These are phyloP conservation scores for Oreochromis aureus DNA, from an alignment of 2,113 vertebrate genomes.

Conservation along the genomic window DNA sequence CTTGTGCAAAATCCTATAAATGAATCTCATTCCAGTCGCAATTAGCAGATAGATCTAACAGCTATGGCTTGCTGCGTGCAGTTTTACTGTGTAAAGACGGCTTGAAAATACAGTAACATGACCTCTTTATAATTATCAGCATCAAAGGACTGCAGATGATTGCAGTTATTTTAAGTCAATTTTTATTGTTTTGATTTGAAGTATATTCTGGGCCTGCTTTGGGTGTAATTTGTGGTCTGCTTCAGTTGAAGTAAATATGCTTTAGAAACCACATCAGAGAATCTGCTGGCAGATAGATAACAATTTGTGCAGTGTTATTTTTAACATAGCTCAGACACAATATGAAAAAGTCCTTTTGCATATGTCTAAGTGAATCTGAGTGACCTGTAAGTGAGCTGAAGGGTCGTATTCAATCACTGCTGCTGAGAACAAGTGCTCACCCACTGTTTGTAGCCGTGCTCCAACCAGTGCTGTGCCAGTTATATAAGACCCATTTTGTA, in stretches of 20 bases:
- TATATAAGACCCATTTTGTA: constrained; percentile 50
- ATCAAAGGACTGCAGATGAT: constrained; percentile 6
- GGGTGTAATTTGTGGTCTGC: constrained; percentile 4
- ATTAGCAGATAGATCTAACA: not conserved
- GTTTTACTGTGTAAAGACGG: not conserved
- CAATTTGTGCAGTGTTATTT: not conserved
- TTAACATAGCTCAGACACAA: not conserved
- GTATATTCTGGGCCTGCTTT: not conserved
- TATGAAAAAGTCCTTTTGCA: not conserved
- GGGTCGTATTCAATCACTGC: constrained; percentile 21
- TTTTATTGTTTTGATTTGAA: constrained; percentile 13
- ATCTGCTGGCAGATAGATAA: not conserved
- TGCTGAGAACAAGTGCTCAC: constrained; percentile 18
- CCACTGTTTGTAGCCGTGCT: not conserved
- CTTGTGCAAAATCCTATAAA: not conserved
- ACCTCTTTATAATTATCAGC: constrained; percentile 21
- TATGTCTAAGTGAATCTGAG: not conserved
- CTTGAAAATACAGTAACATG: not conserved
- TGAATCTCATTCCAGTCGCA: not conserved
- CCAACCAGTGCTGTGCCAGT: not conserved
- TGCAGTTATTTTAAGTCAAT: not conserved
- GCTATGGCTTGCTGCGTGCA: not conserved
- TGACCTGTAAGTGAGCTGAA: constrained; percentile 36
- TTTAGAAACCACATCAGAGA: constrained; percentile 33
- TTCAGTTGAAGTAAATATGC: constrained; percentile 22